Evolutionary conservation across 2,797 vertebrate species (phyloP), one percentile per base, ranked within the genome.

Genomic region (Eospalax fontanierii): DNA sequence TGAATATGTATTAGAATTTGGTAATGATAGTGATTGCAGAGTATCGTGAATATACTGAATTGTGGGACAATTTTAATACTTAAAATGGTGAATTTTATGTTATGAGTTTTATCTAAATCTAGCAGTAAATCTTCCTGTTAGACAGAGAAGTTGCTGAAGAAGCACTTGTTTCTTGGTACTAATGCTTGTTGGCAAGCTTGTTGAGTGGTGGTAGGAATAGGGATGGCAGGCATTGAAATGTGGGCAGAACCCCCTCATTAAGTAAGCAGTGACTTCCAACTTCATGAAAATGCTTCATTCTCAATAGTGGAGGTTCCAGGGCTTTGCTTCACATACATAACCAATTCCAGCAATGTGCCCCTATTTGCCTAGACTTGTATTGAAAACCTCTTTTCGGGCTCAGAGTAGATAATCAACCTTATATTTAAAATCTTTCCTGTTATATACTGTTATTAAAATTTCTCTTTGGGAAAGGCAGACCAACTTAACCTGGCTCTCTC

Each of bases 261-360:
- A 95, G 33, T 80, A 80, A 95, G 33, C 35, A 35, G 24, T 66
- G 61, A 63, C 43, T 65, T 90, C 73, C 81, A 91, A 61, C 61
- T 86, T 93, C 43, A 80, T 68, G n/a, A 19, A 73, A 80, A 22
- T 76, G 22, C 50, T 79, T 68, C 54, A 43, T 80, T 73, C 6
- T 80, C 65, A 33, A 74, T 79, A 81, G n/a, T 65, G 71, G 76
- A 43, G 76, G 35, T 73, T 21, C 21, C 16, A 73, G 61, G 33
- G 2, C 3, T 84, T 79, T 87, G 71, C 50, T 93, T 94, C 66
- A 65, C n/a, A 19, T 54, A 65, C 74, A 87, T 89, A 59, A 8
- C 8, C 75, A 46, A 74, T 81, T 78, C 57, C 16, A 38, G 15
- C 2, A 38, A 11, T n/a, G 6, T 68, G 19, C 79, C 84, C 33